Base-by-base conservation (phyloP, 2,888 invertebrate species). In the Zeuzera pyrina region DNA sequence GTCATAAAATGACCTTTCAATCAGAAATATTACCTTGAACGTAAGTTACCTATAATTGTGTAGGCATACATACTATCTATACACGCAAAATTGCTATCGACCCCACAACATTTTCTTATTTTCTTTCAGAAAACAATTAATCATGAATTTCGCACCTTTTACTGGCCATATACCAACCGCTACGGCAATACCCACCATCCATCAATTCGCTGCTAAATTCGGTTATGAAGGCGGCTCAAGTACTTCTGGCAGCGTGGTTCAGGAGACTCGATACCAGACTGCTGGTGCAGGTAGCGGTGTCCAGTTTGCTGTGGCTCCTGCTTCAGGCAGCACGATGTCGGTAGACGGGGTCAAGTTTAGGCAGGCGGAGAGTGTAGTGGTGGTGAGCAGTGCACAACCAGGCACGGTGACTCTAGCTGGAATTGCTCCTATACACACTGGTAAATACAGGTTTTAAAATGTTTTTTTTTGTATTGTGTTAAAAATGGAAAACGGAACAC, bases 61-160 rank as follows among this genome's bases (percentile, higher is more conserved):
- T n/a, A n/a, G n/a, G n/a, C n/a, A n/a, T n/a, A n/a, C n/a, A n/a
- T n/a, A n/a, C n/a, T n/a, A n/a, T n/a, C n/a, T n/a, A n/a, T n/a
- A n/a, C n/a, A n/a, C n/a, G n/a, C n/a, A n/a, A n/a, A n/a, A n/a
- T n/a, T n/a, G n/a, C n/a, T n/a, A n/a, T n/a, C n/a, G n/a, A n/a
- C n/a, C n/a, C n/a, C n/a, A n/a, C n/a, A n/a, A n/a, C n/a, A n/a
- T n/a, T n/a, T n/a, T n/a, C n/a, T n/a, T n/a, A n/a, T n/a, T n/a
- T n/a, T n/a, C n/a, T n/a, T n/a, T n/a, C 19, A 19, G 19, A 5
- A 19, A 19, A 12, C 15, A n/a, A n/a, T n/a, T n/a, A n/a, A n/a
- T n/a, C n/a, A 94, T 94, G 94, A 94, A 94, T 85, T 94, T 94
- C 83, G 88, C 93, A 57, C 92, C 93, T 46, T 94, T 93, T 69